Conservation (phyloP, 2,888 invertebrate species). For the Anthophora plumipes region DNA sequence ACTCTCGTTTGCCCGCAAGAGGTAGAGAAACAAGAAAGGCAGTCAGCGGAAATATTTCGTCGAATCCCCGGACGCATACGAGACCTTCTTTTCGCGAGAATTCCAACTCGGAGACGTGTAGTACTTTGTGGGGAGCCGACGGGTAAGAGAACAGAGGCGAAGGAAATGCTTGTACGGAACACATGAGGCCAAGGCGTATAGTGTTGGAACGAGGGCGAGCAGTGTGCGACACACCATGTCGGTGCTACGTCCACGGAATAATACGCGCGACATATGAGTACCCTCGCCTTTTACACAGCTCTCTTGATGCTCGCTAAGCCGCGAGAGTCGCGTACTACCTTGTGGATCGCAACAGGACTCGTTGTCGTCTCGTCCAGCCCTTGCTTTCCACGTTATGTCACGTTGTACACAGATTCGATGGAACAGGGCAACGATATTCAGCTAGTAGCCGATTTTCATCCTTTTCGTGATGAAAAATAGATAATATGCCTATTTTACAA, state of each 20-base stretch:
- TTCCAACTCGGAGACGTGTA: slow-evolving; percentile 63
- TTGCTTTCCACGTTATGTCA: slow-evolving; percentile 5
- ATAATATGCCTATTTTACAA: too few relatives aligned
- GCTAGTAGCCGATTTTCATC: too few relatives aligned
- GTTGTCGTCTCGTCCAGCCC: slow-evolving; percentile 18
- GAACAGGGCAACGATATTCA: too few relatives aligned
- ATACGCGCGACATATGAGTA: slow-evolving; percentile 58
- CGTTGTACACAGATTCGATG: not conserved
- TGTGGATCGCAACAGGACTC: slow-evolving; percentile 19
- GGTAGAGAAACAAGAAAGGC: slow-evolving; percentile 56
- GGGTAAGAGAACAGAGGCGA: slow-evolving; percentile 24
- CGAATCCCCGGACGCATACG: slow-evolving; percentile 69
- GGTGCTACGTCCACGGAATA: slow-evolving; percentile 55
- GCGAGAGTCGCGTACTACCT: slow-evolving; percentile 18
- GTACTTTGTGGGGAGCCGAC: slow-evolving; percentile 60
- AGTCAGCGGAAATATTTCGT: slow-evolving; percentile 72
- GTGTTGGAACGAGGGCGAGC: not conserved
- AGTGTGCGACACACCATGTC: slow-evolving; percentile 2
- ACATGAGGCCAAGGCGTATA: slow-evolving; percentile 16
- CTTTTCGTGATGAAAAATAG: too few relatives aligned
- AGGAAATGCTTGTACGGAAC: slow-evolving; percentile 60
- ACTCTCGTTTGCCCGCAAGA: slow-evolving; percentile 58
- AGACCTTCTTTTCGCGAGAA: slow-evolving; percentile 66
- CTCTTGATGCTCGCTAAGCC: slow-evolving; percentile 55
- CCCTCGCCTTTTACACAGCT: slow-evolving; percentile 42